phyloP scores from a whole-genome alignment of 2,113 vertebrate species.

The Abramis brama region DNA sequence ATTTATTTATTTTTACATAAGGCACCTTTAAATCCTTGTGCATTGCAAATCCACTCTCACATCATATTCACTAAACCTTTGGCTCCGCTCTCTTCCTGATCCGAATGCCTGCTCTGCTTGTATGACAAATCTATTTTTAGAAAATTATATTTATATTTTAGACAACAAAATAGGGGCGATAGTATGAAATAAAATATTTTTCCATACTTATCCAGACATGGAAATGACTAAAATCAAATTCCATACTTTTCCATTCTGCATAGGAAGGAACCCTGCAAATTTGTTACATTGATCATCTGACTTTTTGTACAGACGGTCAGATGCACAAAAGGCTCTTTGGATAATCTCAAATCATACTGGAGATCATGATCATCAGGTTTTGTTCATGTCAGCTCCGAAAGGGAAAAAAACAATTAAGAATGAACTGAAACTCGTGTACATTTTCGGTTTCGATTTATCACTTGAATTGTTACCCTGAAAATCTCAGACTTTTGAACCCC shows the following conservation, averaged over 20 bases:
- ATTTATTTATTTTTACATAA: too few relatives aligned
- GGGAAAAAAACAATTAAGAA: not conserved
- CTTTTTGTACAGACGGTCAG: not conserved
- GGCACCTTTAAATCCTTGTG: too few relatives aligned
- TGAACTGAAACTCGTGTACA: not conserved
- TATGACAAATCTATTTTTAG: not conserved
- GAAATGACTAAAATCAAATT: not conserved
- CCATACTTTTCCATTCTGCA: not conserved
- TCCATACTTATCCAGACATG: not conserved
- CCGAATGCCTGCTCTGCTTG: too few relatives aligned
- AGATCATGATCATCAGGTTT: not conserved
- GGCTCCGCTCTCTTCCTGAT: too few relatives aligned
- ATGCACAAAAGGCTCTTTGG: not conserved
- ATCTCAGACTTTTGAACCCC: not conserved
- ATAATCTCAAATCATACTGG: not conserved
- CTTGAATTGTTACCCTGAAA: not conserved
- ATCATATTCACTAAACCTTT: too few relatives aligned
- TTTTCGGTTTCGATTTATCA: not conserved
- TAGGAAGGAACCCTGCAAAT: not conserved
- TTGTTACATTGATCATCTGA: not conserved
- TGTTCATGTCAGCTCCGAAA: not conserved
- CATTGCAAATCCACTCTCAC: too few relatives aligned
- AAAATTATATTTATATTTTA: not conserved
- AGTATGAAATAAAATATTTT: not conserved
- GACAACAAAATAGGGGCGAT: not conserved